A percentile compares a stretch with the other conserved stretches of the same genome.
Evolutionary conservation across 2,113 vertebrate species (phyloP).

Genomic region (Microtus montanus): DNA sequence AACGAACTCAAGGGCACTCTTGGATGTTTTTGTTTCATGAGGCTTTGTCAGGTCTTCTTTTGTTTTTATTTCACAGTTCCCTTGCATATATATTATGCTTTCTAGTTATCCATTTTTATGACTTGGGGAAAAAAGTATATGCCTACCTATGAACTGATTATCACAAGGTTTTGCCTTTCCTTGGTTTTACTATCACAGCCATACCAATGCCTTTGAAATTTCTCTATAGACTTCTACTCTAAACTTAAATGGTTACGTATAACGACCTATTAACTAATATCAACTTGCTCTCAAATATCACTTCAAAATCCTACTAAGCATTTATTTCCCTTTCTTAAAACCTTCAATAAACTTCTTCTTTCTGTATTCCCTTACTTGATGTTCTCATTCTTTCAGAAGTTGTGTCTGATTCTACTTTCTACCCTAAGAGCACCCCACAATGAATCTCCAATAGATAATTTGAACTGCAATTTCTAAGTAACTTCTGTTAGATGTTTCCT

Average conservation of each 20-base stretch:
- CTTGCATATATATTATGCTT: not conserved
- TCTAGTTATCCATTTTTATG: not conserved
- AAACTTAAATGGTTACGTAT: not conserved
- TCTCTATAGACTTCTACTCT: not conserved
- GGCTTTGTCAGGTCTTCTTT: too few species aligned
- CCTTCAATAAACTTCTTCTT: not conserved
- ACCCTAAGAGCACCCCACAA: accelerated
- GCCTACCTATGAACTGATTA: not conserved
- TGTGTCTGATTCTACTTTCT: not conserved
- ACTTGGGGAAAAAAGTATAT: not conserved
- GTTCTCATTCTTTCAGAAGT: not conserved
- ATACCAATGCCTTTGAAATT: not conserved
- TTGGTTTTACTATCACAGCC: not conserved
- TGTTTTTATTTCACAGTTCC: not conserved
- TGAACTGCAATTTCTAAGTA: not conserved
- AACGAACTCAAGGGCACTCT: too few species aligned
- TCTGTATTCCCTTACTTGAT: not conserved
- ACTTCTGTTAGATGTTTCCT: not conserved
- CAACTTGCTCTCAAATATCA: not conserved
- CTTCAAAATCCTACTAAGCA: not conserved
- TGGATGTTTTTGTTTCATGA: not conserved
- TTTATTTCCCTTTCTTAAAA: not conserved
- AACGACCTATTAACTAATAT: not conserved
- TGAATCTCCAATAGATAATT: not conserved
- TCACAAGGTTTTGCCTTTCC: not conserved